Evolutionary conservation across 2,888 invertebrate species (phyloP).

Genomic region (Acleris literana): DNA sequence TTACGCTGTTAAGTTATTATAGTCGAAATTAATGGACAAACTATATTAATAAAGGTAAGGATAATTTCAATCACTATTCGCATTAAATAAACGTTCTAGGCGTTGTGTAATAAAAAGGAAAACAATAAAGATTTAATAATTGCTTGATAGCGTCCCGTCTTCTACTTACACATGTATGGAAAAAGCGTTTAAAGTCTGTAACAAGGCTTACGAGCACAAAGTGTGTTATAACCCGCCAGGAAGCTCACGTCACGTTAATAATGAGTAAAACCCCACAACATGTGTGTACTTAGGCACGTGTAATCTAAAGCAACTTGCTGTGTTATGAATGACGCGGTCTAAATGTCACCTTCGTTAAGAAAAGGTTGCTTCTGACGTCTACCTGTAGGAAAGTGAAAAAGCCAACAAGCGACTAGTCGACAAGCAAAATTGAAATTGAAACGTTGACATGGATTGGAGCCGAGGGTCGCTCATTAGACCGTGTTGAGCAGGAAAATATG

Average conservation of each 20-base stretch:
- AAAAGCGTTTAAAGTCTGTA: too few species aligned
- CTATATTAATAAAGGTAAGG: too few species aligned
- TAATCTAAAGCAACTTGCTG: neutral
- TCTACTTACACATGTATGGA: too few species aligned
- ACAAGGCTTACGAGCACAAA: too few species aligned
- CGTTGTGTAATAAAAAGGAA: too few species aligned
- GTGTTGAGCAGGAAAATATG: constrained; percentile 38
- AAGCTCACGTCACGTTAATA: constrained; percentile 51
- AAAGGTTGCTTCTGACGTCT: constrained; percentile 45
- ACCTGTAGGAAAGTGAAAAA: constrained; percentile 33
- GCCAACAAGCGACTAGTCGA: constrained; percentile 37
- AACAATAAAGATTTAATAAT: too few species aligned
- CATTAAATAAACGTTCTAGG: too few species aligned
- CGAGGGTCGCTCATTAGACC: constrained; percentile 37
- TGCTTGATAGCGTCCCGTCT: too few species aligned
- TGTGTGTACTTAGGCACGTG: constrained; percentile 34
- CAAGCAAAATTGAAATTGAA: constrained; percentile 36
- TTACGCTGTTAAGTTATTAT: too few species aligned
- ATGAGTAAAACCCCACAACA: constrained; percentile 44
- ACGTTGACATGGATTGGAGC: constrained; percentile 35
- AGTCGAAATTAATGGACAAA: too few species aligned
- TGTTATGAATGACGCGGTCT: constrained; percentile 48
- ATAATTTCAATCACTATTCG: too few species aligned
- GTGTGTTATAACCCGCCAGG: constrained; percentile 10
- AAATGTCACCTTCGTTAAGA: constrained; percentile 64